Evolutionary conservation across 1,140 invertebrate genomes (phyloP), one percentile per base, ranked within the genome.

Genomic region (Myzus persicae): DNA sequence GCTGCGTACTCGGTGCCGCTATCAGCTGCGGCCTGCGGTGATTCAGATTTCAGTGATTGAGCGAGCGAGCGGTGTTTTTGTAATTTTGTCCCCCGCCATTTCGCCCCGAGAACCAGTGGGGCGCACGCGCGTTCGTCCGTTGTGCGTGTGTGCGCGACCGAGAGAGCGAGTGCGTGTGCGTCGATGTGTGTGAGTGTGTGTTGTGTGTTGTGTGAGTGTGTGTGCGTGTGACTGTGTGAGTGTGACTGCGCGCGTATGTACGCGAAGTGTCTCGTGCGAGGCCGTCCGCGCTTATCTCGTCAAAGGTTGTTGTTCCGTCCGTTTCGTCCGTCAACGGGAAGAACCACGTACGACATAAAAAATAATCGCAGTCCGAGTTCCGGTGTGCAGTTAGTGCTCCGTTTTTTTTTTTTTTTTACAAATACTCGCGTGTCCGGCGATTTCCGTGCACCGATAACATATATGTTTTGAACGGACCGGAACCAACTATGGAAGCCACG

Each of bases 401-500:
- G 42, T 46, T 40, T 26, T 1, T 84, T 40, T 26, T 42, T 82
- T n/a, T 76, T 18, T 67, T 26, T 9, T 11, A n/a, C 59, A 18
- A 18, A 76, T n/a, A 76, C 59, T 42, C 42, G 42, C 9, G 22
- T 40, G 2, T 40, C 18, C 42, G 42, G 22, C 44, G 42, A 36
- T 48, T 46, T 46, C 22, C 26, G n/a, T 89, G 14, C 46, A 36
- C 22, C 31, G 44, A 44, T 85, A 44, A 44, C 38, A 51, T 89
- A 40, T 40, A 59, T 90, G 51, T 67, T 46, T 46, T 90, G 54
- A 90, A 90, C 89, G 89, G n/a, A 59, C 54, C 54, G 54, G 31
- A 59, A 44, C 24, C 40, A 90, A 85, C 93, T 95, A 99, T 99
- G 99, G 99, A 99, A 97, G 99, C 99, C 95, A 97, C 98, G 96